These are phyloP conservation scores for Drosophila serrata DNA, from an alignment of 1,140 invertebrate genomes.

Conservation along the genomic window DNA sequence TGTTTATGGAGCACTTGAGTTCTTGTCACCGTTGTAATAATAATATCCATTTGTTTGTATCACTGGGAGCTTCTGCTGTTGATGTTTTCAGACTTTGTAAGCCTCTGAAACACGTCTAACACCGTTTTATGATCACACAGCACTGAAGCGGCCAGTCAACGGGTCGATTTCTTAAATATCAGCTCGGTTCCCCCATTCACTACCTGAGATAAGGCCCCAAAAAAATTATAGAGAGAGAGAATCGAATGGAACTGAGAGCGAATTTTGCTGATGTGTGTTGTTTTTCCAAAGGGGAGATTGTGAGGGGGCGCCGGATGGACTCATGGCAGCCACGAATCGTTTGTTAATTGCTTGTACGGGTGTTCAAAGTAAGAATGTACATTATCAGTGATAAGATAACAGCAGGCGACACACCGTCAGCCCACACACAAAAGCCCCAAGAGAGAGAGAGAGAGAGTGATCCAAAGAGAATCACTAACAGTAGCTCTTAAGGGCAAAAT, in stretches of 20 bases:
- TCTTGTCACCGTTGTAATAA: conserved; percentile 39
- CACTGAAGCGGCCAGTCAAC: conserved; percentile 58
- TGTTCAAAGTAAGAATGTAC: conserved; percentile 76
- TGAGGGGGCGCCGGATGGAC: background rate
- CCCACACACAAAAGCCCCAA: background rate
- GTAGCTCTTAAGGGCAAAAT: conserved; percentile 15
- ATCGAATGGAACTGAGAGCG: conserved; percentile 2
- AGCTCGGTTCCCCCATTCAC: conserved; percentile 29
- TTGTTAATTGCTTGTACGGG: conserved; percentile 82
- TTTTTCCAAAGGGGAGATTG: background rate
- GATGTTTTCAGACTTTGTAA: conserved; percentile 8
- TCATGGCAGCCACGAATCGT: conserved; percentile 63
- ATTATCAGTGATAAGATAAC: conserved; percentile 71
- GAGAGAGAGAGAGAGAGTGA: conserved; percentile 20
- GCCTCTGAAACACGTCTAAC: conserved; percentile 58
- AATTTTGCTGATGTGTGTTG: background rate
- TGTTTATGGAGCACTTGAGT: conserved; percentile 72
- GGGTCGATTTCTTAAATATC: conserved; percentile 69
- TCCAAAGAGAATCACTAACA: background rate
- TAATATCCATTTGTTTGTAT: conserved; percentile 56
- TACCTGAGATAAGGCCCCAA: conserved; percentile 8
- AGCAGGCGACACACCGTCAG: background rate
- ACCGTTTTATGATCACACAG: conserved; percentile 62
- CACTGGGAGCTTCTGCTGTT: conserved; percentile 19
- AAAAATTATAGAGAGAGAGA: conserved; percentile 1